Evolutionary conservation across 1,140 invertebrate genomes (phyloP).

Genomic region (Metaphire vulgaris): DNA sequence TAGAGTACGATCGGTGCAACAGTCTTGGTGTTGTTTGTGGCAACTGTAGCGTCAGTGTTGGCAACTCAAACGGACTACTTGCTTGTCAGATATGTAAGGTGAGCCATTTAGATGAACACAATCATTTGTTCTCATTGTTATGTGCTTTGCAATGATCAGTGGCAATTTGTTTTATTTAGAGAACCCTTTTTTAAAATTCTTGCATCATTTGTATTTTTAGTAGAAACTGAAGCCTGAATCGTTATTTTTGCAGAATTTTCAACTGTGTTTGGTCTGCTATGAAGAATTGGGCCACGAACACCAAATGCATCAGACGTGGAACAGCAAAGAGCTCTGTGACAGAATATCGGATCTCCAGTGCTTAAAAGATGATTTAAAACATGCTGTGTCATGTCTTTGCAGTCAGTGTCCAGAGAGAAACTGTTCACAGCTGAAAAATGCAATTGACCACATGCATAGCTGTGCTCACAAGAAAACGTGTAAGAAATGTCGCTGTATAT

Average conservation of each 20-base stretch:
- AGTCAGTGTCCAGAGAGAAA: not conserved
- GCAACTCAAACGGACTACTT: constrained; percentile 87
- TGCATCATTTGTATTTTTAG: not conserved
- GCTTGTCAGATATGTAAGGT: constrained; percentile 91
- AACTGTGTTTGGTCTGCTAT: constrained; percentile 11
- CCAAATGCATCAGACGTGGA: constrained; percentile 75
- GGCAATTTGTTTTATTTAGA: not conserved
- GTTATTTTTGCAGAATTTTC: constrained; percentile 55
- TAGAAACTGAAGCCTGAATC: not conserved
- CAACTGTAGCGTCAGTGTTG: constrained; percentile 91
- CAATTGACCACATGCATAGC: not conserved
- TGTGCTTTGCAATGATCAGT: too few relatives aligned
- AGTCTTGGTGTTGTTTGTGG: constrained; percentile 71
- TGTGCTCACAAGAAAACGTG: not conserved
- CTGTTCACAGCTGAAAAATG: not conserved
- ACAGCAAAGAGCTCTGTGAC: constrained; percentile 61
- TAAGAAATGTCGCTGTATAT: not conserved
- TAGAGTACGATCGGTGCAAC: constrained; percentile 91
- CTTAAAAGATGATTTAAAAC: not conserved
- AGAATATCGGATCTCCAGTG: not conserved
- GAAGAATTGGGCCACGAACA: constrained; percentile 67
- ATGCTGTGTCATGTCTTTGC: not conserved
- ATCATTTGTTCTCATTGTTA: too few relatives aligned
- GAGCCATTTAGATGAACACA: not conserved
- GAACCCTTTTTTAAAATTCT: not conserved